phyloP scores from a whole-genome alignment of 2,888 invertebrate species.

The Sarcophaga caerulescens region DNA sequence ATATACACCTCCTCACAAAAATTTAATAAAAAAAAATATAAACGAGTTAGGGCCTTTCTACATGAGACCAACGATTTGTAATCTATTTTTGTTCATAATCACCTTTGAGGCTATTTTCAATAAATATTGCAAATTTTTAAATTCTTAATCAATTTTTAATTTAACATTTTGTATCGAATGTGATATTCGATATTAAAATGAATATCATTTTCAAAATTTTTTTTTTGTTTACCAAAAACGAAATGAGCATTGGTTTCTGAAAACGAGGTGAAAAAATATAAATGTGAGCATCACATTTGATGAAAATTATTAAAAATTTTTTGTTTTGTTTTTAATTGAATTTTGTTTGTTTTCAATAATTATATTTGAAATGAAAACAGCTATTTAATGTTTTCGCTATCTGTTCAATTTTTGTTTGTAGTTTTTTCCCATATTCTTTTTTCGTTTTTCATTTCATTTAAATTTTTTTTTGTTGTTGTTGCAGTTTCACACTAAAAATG shows the following conservation, averaged over 20 bases:
- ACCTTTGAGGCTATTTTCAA: no score
- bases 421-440: neutral
- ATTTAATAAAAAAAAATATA: no score
- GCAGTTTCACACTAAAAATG: constrained; percentile 59
- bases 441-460: neutral
- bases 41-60: no score
- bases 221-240: no score
- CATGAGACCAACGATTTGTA: no score
- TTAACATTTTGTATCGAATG: neutral
- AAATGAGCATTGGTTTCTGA: neutral
- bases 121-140: no score
- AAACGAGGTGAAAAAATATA: neutral
- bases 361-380: constrained; percentile 49
- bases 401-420: constrained; percentile 20
- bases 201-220: neutral
- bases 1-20: no score
- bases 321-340: constrained; percentile 48
- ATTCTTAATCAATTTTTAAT: no score
- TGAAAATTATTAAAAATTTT: constrained; percentile 33
- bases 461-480: constrained; percentile 1
- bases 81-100: no score
- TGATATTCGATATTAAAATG: neutral
- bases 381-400: constrained; percentile 23
- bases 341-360: constrained; percentile 66
- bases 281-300: constrained; percentile 19